These are phyloP conservation scores for Matsumyia berberina DNA, from an alignment of 2,888 invertebrate genomes.

Conservation along the genomic window DNA sequence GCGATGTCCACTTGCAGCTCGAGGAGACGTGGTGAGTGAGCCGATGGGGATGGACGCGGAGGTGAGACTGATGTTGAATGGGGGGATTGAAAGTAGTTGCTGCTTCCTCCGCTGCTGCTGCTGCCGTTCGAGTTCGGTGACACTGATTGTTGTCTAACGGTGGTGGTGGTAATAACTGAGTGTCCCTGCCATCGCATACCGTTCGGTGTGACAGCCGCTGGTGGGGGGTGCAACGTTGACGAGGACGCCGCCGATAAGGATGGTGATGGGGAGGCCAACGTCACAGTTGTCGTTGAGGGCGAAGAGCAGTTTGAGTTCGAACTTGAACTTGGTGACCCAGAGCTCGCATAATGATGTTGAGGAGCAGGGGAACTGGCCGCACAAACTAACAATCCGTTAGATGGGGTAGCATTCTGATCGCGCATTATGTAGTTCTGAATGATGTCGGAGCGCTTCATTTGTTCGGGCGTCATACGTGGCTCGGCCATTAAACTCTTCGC, in stretches of 20 bases:
- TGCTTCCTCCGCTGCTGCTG: conserved; percentile 78
- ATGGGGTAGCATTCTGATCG: conserved; percentile 83
- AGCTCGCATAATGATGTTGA: conserved; percentile 67
- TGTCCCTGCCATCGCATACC: conserved; percentile 83
- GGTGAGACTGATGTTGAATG: conserved; percentile 84
- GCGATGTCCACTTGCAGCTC: conserved; percentile 94
- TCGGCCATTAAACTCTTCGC: conserved; percentile 96
- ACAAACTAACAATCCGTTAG: conserved; percentile 77
- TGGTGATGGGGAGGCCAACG: conserved; percentile 82
- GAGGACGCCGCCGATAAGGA: conserved; percentile 75
- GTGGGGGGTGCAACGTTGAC: conserved; percentile 76
- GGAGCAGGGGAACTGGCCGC: conserved; percentile 79
- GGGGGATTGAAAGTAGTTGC: conserved; percentile 84
- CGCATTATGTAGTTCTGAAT: conserved; percentile 96
- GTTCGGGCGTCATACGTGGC: conserved; percentile 96
- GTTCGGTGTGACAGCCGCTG: conserved; percentile 81
- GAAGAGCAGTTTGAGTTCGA: conserved; percentile 81
- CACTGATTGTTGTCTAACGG: conserved; percentile 84
- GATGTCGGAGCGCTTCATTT: conserved; percentile 95
- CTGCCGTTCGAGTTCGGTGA: conserved; percentile 82
- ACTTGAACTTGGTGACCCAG: conserved; percentile 77
- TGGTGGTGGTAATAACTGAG: conserved; percentile 88
- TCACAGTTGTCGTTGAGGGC: conserved; percentile 81
- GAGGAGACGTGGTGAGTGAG: conserved; percentile 85
- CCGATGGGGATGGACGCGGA: conserved; percentile 83